Percentiles rank a stretch among this genome's conserved stretches.
Conservation (phyloP, 2,888 invertebrate genomes). For the Microctonus aethiopoides region DNA sequence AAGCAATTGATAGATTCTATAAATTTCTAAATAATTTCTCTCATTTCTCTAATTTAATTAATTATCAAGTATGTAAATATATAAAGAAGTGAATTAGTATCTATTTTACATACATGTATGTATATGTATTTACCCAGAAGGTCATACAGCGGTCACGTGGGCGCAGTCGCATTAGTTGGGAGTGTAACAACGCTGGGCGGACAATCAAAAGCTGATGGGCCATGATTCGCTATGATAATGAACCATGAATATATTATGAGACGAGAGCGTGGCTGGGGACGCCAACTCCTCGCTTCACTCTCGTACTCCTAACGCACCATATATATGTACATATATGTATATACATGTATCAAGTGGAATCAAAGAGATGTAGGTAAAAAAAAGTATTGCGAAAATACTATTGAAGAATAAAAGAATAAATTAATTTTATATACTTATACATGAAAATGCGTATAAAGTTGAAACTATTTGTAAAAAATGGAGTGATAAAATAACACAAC, state of each 20-base stretch:
- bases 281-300: conserved; percentile 62
- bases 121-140: conserved; percentile 11
- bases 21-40: too few relatives aligned
- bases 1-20: too few relatives aligned
- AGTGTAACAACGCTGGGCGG: conserved; percentile 66
- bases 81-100: not conserved
- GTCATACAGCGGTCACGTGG: conserved; percentile 49
- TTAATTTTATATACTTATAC: too few relatives aligned
- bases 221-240: conserved; percentile 68
- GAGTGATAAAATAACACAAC: too few relatives aligned
- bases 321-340: not conserved
- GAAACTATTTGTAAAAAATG: too few relatives aligned
- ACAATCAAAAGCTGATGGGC: conserved; percentile 68
- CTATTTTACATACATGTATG: conserved; percentile 29
- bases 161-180: conserved; percentile 66
- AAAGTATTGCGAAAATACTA: not conserved
- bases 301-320: conserved; percentile 19
- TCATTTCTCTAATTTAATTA: too few relatives aligned
- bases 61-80: too few relatives aligned
- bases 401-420: not conserved
- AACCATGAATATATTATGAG: conserved; percentile 66
- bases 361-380: conserved; percentile 21
- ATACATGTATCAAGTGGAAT: not conserved
- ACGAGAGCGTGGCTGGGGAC: conserved; percentile 61
- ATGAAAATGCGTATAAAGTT: too few relatives aligned